A percentile compares a stretch with the other conserved stretches of the same genome.
Conservation (phyloP, 2,888 invertebrate species). For the Rutpela maculata region DNA sequence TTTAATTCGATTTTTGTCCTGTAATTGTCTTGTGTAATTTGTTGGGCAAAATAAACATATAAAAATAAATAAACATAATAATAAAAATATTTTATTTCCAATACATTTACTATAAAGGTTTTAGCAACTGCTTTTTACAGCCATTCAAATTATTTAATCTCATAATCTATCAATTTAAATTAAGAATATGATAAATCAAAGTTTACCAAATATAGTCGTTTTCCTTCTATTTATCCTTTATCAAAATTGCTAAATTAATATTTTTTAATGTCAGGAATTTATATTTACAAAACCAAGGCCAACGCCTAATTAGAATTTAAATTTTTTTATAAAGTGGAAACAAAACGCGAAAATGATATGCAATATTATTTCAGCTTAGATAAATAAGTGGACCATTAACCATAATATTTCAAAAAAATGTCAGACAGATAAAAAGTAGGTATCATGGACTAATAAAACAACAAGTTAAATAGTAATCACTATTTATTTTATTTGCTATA, state of each 20-base stretch:
- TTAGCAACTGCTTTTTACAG: no score
- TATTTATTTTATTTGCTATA: neutral
- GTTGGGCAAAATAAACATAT: no score
- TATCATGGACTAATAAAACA: neutral
- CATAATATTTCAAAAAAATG: slow-evolving; percentile 1
- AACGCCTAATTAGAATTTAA: neutral
- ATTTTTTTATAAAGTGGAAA: neutral
- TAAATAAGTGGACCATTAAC: slow-evolving; percentile 8
- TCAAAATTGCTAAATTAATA: slow-evolving; percentile 18
- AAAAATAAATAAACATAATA: no score
- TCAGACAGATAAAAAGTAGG: neutral
- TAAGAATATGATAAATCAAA: neutral
- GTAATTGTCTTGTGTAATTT: no score
- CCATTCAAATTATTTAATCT: neutral
- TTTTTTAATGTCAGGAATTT: slow-evolving; percentile 21
- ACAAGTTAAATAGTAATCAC: neutral
- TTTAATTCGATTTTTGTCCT: no score
- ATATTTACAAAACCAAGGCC: slow-evolving; percentile 3
- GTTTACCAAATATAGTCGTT: slow-evolving; percentile 22
- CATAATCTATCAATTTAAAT: neutral
- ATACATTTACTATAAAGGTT: no score
- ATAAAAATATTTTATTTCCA: no score
- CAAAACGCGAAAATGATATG: slow-evolving; percentile 4
- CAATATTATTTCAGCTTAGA: neutral
- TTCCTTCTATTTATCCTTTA: slow-evolving; percentile 34